Evolutionary conservation across 2,797 vertebrate species (phyloP), one percentile per base, ranked within the genome.

Genomic region (Gobionotothen gibberifrons): DNA sequence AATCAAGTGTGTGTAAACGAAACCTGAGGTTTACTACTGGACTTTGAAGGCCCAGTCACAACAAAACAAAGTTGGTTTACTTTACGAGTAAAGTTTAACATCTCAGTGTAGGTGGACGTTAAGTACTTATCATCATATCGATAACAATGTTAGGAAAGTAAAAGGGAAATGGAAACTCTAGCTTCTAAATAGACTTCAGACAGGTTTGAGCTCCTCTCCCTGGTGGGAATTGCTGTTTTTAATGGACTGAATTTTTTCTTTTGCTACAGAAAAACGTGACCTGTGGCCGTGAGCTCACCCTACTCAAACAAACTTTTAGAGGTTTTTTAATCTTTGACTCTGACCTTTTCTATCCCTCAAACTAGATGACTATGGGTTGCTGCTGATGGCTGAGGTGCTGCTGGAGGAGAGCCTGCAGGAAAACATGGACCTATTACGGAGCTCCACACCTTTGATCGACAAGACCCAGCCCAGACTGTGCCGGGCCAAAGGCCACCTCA

Each of bases 341-440:
- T 36, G 42, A 61, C 70, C 40, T 73, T 70, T 55, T 62, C 9
- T 8, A 42, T 57, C 40, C 80, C 17, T 0, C n/a, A 51, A 40
- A 13, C 6, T 11, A 99, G 98, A 98, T 89, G 98, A 98, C 88
- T 96, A 96, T 0, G 94, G 95, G 81, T 94, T 86, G 11, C 92
- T 99, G 90, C 87, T 99, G 76, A 91, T 96, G 86, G 97, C 97
- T 0, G 98, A 99, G 85, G 93, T 92, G 13, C 86, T 97, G 76
- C 89, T 99, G 87, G 98, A 99, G 87, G 95, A 97, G 66, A 96
- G 95, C 82, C 87, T 98, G 67, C 94, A 95, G 84, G 97, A 98
- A 52, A 98, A 97, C 78, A 89, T 94, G 47, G 74, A 94, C 84
- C 94, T 95, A 42, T 87, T 99, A 76, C 95, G 94, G 79, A 94